Evolutionary conservation across 2,113 vertebrate genomes (phyloP).

Genomic region (Camelus bactrianus): DNA sequence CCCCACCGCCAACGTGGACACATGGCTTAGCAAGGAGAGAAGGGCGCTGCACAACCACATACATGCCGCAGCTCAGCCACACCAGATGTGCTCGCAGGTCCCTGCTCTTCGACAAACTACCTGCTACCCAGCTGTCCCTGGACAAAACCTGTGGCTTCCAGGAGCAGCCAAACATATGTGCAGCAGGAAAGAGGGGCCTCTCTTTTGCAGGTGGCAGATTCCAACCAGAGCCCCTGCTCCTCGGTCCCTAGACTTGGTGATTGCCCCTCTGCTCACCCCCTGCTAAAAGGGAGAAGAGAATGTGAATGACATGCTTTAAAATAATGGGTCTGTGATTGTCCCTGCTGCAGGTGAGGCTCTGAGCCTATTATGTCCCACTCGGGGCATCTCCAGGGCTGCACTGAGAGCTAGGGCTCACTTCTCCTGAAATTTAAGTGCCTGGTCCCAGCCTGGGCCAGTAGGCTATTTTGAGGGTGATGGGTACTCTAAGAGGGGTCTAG

Average conservation of each 20-base stretch:
- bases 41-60: neutral
- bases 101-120: neutral
- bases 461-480: neutral
- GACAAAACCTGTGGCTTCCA: neutral
- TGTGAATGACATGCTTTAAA: conserved; percentile 3
- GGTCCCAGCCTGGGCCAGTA: neutral
- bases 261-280: conserved; percentile 11
- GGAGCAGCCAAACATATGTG: neutral
- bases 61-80: neutral
- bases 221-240: neutral
- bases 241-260: neutral
- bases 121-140: neutral
- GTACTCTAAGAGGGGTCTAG: neutral
- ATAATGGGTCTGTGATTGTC: neutral
- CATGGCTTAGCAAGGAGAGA: neutral
- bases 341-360: neutral
- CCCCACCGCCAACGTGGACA: neutral
- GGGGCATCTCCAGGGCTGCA: neutral
- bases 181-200: no score
- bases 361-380: fast-evolving
- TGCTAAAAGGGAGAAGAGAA: conserved; percentile 44
- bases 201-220: neutral
- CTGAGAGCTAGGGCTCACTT: neutral
- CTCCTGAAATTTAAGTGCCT: neutral
- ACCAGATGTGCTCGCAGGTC: neutral